These are phyloP conservation scores for Cosmopolites sordidus DNA, from an alignment of 2,888 invertebrate genomes.

Conservation along the genomic window DNA sequence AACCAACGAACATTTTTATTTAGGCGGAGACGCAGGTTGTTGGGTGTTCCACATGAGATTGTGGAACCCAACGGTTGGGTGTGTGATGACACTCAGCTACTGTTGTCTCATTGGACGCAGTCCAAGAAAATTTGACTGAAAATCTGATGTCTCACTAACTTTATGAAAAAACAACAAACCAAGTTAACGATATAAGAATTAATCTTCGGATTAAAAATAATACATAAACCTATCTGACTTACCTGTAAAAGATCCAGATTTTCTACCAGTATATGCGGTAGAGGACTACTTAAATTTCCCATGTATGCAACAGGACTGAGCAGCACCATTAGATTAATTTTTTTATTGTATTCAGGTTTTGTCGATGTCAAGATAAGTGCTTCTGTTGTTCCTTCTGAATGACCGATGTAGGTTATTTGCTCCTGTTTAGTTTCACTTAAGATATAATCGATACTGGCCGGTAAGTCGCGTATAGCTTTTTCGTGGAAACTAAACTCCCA, in stretches of 20 bases:
- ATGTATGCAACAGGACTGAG: constrained; percentile 64
- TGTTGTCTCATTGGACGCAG: too few relatives aligned
- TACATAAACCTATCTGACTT: background rate
- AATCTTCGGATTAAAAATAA: too few relatives aligned
- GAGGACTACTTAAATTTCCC: constrained; percentile 32
- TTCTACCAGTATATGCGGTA: background rate
- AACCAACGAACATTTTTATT: too few relatives aligned
- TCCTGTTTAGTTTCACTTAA: constrained; percentile 52
- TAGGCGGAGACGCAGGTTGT: too few relatives aligned
- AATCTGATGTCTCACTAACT: too few relatives aligned
- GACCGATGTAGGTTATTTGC: constrained; percentile 68
- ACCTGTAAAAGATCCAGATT: constrained; percentile 1
- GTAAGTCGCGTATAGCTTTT: constrained; percentile 70
- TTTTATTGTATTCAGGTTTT: constrained; percentile 58
- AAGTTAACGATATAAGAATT: too few relatives aligned
- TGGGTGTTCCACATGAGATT: too few relatives aligned
- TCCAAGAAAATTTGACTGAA: too few relatives aligned
- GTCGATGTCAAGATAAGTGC: constrained; percentile 61
- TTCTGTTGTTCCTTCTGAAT: constrained; percentile 67
- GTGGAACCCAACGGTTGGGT: too few relatives aligned
- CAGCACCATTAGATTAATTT: constrained; percentile 60
- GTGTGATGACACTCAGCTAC: too few relatives aligned
- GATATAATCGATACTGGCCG: constrained; percentile 69
- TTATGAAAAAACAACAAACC: too few relatives aligned
- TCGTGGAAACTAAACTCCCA: constrained; percentile 66